Evolutionary conservation across 2,113 vertebrate species (phyloP), one percentile per base, ranked within the genome.

Genomic region (Dinomys branickii): DNA sequence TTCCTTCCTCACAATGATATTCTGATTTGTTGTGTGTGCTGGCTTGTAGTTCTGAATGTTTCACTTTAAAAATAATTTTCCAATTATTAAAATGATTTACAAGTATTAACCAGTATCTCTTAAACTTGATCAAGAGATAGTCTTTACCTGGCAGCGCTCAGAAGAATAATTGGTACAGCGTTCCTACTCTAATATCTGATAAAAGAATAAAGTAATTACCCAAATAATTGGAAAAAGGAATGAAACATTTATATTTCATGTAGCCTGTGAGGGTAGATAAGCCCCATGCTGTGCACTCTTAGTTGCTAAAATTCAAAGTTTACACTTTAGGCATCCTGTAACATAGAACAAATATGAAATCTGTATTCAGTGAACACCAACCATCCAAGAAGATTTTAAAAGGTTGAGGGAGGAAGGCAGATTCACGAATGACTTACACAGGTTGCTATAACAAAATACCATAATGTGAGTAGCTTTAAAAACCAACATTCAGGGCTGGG

Each of bases 291-390:
- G 22, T 61, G 75, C 85, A 82, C 16, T 69, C 35, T 35, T 4
- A 78, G 47, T 8, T 90, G 12, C 58, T 94, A 85, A 24, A 85
- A 96, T 56, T 94, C 19, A 92, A 56, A 17, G 8, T 54, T 92
- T 75, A 92, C 41, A 86, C 5, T n/a, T 85, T 71, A 86, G 14
- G 56, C 16, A 78, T 44, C 44, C 16, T 94, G 82, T 94, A 56
- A 78, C 41, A 80, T 82, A 50, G 58, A 93, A 58, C 50, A 95
- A 50, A 91, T 56, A 58, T 71, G n/a, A 89, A 90, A 91, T 86
- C 28, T 90, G 63, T 12, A 54, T 96, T 71, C 22, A 14, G 22
- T 71, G 10, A 88, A 17, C 3, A 90, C 8, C 71, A n/a, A 71
- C 6, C 8, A 86, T n/a, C 83, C 5, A 52, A 59, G 28, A 59